phyloP scores from a whole-genome alignment of 2,888 invertebrate species.

The Halictus quadricinctus region DNA sequence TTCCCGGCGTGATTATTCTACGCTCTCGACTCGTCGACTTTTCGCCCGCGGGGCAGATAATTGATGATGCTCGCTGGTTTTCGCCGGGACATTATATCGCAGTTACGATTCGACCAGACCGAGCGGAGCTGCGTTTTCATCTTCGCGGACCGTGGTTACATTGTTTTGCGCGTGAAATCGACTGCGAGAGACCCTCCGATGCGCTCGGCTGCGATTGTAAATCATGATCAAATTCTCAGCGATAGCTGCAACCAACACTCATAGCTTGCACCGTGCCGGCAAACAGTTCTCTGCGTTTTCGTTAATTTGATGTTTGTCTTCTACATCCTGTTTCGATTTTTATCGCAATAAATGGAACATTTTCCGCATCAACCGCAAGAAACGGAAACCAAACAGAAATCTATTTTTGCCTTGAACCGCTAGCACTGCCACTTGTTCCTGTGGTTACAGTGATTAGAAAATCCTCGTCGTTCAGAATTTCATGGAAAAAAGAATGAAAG shows the following conservation, averaged over 20 bases:
- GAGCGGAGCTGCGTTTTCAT: conserved; percentile 28
- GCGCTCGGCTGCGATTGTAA: background rate
- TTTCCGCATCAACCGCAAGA: too few species aligned
- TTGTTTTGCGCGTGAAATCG: conserved; percentile 5
- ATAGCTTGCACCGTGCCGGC: background rate
- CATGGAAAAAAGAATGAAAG: too few species aligned
- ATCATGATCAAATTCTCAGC: background rate
- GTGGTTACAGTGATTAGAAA: too few species aligned
- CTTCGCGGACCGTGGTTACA: background rate
- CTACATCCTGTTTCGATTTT: background rate
- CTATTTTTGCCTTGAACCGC: too few species aligned
- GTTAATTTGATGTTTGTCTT: background rate
- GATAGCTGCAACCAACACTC: background rate
- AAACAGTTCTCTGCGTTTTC: background rate
- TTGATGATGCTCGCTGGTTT: conserved; percentile 74
- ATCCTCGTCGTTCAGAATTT: too few species aligned
- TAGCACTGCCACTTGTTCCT: too few species aligned
- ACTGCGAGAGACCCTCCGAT: background rate
- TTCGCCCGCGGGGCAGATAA: conserved; percentile 67
- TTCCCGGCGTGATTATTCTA: conserved; percentile 61
- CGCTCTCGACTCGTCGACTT: conserved; percentile 51
- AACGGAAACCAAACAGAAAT: too few species aligned
- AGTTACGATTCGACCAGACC: conserved; percentile 64
- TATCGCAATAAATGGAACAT: too few species aligned
- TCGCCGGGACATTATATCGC: conserved; percentile 74